A percentile compares a stretch with the other conserved stretches of the same genome.
These are phyloP conservation scores for Lamellibrachia satsuma DNA, from an alignment of 2,888 invertebrate genomes.

Conservation along the genomic window DNA sequence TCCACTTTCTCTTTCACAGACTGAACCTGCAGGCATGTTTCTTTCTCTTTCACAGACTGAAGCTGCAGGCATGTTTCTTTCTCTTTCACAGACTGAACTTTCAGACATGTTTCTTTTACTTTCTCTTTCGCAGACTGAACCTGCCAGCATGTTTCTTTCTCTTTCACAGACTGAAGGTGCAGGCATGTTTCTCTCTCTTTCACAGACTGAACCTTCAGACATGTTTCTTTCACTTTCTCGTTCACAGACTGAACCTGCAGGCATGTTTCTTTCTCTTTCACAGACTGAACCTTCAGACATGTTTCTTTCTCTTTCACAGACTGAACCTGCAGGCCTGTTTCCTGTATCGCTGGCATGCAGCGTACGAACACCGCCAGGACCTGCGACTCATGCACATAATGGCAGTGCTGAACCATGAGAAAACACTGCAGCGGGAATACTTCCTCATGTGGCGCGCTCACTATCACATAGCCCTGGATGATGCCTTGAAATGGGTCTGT, in stretches of 20 bases:
- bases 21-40: no score
- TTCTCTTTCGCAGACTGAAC: no score
- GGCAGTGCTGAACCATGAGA: constrained; percentile 57
- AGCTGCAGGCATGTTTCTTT: no score
- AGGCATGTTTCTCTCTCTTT: not conserved
- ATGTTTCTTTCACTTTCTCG: no score
- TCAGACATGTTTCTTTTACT: no score
- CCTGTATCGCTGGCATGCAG: constrained; percentile 52
- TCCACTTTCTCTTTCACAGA: no score
- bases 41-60: no score
- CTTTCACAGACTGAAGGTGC: not conserved
- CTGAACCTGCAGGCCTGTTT: constrained; percentile 49
- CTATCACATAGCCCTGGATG: not conserved
- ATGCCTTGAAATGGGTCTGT: not conserved
- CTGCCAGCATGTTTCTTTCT: not conserved
- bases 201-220: no score
- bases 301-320: constrained; percentile 41
- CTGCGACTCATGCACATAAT: constrained; percentile 55
- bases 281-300: no score
- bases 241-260: no score
- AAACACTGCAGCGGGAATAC: constrained; percentile 41
- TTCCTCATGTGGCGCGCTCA: constrained; percentile 48
- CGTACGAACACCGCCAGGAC: constrained; percentile 49
- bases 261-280: no score
- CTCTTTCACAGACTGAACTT: no score